Conservation (phyloP, 2,797 vertebrate species). For the Harpagifer antarcticus region DNA sequence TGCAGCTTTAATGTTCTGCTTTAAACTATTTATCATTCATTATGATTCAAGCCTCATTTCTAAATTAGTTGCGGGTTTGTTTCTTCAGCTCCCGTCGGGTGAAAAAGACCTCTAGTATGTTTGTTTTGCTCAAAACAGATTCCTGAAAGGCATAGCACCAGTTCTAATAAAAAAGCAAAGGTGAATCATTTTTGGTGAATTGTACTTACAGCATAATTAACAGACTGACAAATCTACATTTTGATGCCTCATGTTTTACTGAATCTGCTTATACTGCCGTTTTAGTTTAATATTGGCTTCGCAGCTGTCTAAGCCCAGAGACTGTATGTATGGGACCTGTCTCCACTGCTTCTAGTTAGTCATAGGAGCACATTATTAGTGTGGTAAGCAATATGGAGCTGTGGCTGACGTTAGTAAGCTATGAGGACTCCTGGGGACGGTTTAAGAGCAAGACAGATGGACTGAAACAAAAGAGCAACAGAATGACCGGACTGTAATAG, state of each 20-base stretch:
- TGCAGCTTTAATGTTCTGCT: not conserved
- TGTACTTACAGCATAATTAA: constrained; percentile 17
- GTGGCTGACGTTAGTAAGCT: constrained; percentile 41
- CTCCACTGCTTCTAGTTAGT: constrained; percentile 56
- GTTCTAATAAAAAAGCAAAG: constrained; percentile 15
- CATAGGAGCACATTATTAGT: constrained; percentile 51
- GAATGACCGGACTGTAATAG: too few species aligned
- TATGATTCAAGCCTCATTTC: not conserved
- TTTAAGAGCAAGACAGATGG: constrained; percentile 31
- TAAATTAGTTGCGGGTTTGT: not conserved
- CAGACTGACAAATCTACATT: constrained; percentile 25
- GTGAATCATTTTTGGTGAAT: constrained; percentile 14
- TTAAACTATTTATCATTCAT: not conserved
- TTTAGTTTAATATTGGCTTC: constrained; percentile 32
- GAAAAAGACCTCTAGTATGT: not conserved
- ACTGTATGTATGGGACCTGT: constrained; percentile 48
- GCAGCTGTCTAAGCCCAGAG: constrained; percentile 23
- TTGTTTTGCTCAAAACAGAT: constrained; percentile 38
- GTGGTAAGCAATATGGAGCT: constrained; percentile 29
- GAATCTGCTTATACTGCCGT: constrained; percentile 31
- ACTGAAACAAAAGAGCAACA: not conserved
- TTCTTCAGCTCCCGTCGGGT: not conserved
- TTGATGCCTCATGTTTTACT: not conserved
- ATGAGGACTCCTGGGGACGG: constrained; percentile 47
- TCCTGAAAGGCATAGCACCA: constrained; percentile 14